phyloP scores from a whole-genome alignment of 2,888 invertebrate species.

The Ophion costatus region DNA sequence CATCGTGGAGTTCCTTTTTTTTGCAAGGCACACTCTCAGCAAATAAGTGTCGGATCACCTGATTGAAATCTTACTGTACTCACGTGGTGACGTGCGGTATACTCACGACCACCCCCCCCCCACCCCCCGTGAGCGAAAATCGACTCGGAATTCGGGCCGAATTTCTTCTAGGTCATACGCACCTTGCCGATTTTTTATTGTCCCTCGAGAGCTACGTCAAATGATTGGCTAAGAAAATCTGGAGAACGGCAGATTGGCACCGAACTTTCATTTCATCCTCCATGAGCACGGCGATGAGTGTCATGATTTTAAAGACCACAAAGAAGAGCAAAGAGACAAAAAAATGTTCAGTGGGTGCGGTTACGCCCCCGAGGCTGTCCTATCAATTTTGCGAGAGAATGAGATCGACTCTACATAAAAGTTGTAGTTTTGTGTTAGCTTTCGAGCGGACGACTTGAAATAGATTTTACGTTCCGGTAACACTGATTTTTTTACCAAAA shows the following conservation, averaged over 20 bases:
- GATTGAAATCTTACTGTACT: background rate
- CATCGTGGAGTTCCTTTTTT: conserved; percentile 39
- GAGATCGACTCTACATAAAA: too few species aligned
- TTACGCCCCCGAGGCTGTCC: conserved; percentile 60
- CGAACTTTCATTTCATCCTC: conserved; percentile 56
- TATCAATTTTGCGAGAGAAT: conserved; percentile 56
- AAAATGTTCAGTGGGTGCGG: conserved; percentile 37
- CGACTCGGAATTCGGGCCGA: background rate
- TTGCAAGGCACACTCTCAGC: conserved; percentile 1
- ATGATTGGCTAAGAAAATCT: background rate
- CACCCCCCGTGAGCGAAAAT: background rate
- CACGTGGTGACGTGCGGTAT: too few species aligned
- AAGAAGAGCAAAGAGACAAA: background rate
- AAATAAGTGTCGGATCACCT: background rate
- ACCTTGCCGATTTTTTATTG: background rate
- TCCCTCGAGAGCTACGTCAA: background rate
- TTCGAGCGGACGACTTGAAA: too few species aligned
- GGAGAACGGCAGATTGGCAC: background rate
- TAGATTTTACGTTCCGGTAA: too few species aligned
- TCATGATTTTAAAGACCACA: conserved; percentile 25
- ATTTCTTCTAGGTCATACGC: background rate
- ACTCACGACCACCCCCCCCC: too few species aligned
- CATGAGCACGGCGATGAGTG: conserved; percentile 38
- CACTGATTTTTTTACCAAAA: too few species aligned
- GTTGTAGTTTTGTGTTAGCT: too few species aligned